These are phyloP conservation scores for Patiria pectinifera DNA, from an alignment of 53 echinoderm and acorn worm genomes.

Conservation along the genomic window DNA sequence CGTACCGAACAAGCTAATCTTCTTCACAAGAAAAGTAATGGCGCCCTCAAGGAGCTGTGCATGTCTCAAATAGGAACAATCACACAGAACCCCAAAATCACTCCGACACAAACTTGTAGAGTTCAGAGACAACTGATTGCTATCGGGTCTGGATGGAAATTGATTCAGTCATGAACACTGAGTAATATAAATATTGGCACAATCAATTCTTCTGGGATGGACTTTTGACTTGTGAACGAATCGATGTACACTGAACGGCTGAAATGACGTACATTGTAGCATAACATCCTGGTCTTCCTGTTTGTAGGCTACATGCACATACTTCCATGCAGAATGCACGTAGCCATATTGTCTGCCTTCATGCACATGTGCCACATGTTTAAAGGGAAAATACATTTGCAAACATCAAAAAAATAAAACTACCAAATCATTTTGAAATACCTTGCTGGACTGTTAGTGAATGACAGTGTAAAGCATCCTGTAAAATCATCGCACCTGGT, in stretches of 20 bases:
- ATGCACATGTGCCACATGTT: not conserved
- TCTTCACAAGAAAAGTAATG: not conserved
- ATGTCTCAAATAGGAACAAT: not conserved
- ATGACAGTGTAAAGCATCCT: too few relatives aligned
- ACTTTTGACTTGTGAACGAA: too few relatives aligned
- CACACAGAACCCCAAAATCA: not conserved
- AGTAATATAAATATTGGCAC: not conserved
- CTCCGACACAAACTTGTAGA: too few relatives aligned
- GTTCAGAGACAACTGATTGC: not conserved
- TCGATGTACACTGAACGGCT: too few relatives aligned
- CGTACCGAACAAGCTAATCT: not conserved
- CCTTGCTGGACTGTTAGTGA: too few relatives aligned
- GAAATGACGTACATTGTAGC: not conserved
- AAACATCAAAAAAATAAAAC: too few relatives aligned
- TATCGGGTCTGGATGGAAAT: not conserved
- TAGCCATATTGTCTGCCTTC: not conserved
- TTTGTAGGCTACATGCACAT: not conserved
- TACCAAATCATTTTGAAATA: too few relatives aligned
- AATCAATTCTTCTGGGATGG: too few relatives aligned
- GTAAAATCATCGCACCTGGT: too few relatives aligned
- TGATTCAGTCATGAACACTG: not conserved
- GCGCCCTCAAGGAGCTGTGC: too few relatives aligned
- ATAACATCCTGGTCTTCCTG: not conserved
- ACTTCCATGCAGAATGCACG: not conserved
- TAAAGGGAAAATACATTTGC: too few relatives aligned